Evolutionary conservation across 2,888 invertebrate species (phyloP).

Genomic region (Lasioglossum figueresi): DNA sequence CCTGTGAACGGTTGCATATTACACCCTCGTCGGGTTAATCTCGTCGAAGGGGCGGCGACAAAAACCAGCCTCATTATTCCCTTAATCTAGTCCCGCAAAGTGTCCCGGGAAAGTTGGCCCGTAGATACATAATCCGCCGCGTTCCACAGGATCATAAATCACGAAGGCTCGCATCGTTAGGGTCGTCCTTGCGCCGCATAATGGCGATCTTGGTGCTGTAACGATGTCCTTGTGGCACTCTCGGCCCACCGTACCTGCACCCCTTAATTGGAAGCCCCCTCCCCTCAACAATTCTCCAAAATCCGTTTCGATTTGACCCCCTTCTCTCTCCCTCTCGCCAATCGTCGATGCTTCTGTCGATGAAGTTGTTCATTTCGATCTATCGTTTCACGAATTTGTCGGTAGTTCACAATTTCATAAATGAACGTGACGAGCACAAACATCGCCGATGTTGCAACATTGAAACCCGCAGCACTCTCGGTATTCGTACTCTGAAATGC

Average conservation of each 20-base stretch:
- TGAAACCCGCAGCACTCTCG: too few species aligned
- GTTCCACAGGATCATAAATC: conserved; percentile 72
- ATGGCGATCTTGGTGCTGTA: conserved; percentile 73
- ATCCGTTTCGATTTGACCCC: not conserved
- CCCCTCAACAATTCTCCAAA: conserved; percentile 23
- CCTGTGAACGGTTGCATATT: conserved; percentile 26
- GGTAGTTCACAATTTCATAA: too few species aligned
- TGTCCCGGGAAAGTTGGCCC: conserved; percentile 57
- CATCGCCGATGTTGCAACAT: too few species aligned
- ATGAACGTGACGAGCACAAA: too few species aligned
- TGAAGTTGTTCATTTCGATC: not conserved
- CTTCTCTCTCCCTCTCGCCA: not conserved
- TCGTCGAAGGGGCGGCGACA: conserved; percentile 40
- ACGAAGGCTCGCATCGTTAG: conserved; percentile 74
- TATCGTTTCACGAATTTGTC: too few species aligned
- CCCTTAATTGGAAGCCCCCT: conserved; percentile 68
- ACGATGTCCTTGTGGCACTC: conserved; percentile 70
- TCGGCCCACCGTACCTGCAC: conserved; percentile 43
- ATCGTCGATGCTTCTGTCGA: not conserved
- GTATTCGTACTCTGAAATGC: too few species aligned
- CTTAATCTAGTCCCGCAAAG: conserved; percentile 65
- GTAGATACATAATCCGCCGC: conserved; percentile 67
- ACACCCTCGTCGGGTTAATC: conserved; percentile 48
- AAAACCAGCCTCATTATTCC: conserved; percentile 61
- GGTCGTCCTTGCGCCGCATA: conserved; percentile 73